These are phyloP conservation scores for Nilaparvata lugens DNA, from an alignment of 1,140 invertebrate species.

Conservation along the genomic window DNA sequence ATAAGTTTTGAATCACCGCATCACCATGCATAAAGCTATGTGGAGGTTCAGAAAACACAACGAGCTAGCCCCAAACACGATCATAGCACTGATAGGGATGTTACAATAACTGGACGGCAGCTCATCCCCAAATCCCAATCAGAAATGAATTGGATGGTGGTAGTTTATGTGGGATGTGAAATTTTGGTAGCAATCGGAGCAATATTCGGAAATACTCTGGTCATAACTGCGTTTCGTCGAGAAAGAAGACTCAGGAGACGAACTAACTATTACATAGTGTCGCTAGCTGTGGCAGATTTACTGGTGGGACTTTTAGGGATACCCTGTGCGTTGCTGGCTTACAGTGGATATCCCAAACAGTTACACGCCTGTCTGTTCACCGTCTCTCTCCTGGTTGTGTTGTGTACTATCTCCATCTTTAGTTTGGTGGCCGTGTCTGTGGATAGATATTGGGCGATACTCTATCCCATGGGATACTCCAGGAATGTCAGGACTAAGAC, in stretches of 20 bases:
- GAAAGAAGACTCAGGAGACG: constrained; percentile 65
- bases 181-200: constrained; percentile 70
- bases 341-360: constrained; percentile 62
- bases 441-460: constrained; percentile 86
- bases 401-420: constrained; percentile 88
- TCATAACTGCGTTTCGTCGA: constrained; percentile 70
- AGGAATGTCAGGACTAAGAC: constrained; percentile 74
- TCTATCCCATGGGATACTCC: constrained; percentile 82
- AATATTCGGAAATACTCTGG: constrained; percentile 72
- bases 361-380: constrained; percentile 77
- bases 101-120: too few relatives aligned
- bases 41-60: too few relatives aligned
- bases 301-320: constrained; percentile 70
- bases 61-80: too few relatives aligned
- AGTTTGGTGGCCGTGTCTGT: constrained; percentile 82
- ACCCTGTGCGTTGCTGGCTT: constrained; percentile 74
- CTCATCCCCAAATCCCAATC: neutral
- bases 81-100: too few relatives aligned
- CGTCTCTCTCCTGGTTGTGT: constrained; percentile 72
- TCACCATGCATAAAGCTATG: too few relatives aligned
- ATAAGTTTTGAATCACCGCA: too few relatives aligned
- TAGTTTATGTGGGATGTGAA: constrained; percentile 65
- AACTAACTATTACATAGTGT: constrained; percentile 88
- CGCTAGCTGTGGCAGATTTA: constrained; percentile 75
- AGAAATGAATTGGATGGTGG: constrained; percentile 38